Evolutionary conservation across 2,113 vertebrate species (phyloP), one percentile per base, ranked within the genome.

Genomic region (Progne subis): DNA sequence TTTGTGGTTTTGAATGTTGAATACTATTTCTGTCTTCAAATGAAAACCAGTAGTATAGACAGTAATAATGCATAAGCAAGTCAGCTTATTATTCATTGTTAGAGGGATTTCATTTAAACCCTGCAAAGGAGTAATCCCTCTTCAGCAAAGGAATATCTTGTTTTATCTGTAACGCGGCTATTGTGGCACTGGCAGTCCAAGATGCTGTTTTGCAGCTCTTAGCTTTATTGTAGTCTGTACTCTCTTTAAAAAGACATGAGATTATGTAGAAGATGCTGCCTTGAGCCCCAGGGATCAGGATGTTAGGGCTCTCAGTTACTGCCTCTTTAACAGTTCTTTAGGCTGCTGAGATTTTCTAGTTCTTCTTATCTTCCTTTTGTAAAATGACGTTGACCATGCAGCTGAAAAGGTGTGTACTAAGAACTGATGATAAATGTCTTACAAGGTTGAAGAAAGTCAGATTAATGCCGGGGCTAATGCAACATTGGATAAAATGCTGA

Each of bases 91-190:
- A 41, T 37, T 60, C 37, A 5, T 1, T 84, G 17, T 93, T 84
- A 49, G 20, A 43, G 56, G 12, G 44, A 26, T 92, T 90, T 93
- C 11, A 92, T 84, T 81, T 71, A 64, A 83, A 81, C n/a, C 31
- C 86, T 60, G 18, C 18, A 5, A 50, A 75, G 55, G 37, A 34
- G 23, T 93, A 78, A 90, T 86, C 72, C 41, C 75, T 68, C 49
- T 83, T 88, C 82, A 41, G 39, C 41, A 26, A 47, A 41, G 0
- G 0, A 68, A 8, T 60, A 44, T 56, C 15, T 77, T 86, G 53
- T n/a, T 83, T 28, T 34, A 56, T 81, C 52, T 64, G 49, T 84
- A 89, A 91, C 41, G 20, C 34, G 75, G 56, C 41, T 57, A 11
- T 70, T 79, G 44, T 56, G 47, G 78, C 60, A 19, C 52, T 44